Evolutionary conservation across 2,113 vertebrate species (phyloP).

Genomic region (Puffinus mauretanicus): DNA sequence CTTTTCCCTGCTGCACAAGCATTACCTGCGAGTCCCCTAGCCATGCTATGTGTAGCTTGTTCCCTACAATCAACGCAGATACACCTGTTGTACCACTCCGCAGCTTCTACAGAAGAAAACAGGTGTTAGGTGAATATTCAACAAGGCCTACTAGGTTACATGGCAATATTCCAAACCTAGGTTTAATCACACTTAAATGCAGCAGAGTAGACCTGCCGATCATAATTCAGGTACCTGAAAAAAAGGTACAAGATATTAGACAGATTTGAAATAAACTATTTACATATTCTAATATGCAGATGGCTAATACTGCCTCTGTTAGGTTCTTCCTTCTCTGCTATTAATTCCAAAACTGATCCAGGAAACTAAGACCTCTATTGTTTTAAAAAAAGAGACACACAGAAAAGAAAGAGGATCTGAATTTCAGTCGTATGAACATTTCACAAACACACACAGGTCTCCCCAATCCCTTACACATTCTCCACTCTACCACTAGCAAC

Average conservation of each 20-base stretch:
- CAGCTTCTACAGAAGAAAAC: slow-evolving; percentile 76
- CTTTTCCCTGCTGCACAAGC: slow-evolving; percentile 82
- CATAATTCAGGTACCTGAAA: background rate
- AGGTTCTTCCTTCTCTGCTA: background rate
- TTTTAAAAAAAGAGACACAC: background rate
- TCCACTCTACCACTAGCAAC: background rate
- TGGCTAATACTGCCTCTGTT: background rate
- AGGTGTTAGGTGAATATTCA: background rate
- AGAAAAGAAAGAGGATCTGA: background rate
- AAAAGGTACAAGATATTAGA: background rate
- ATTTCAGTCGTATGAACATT: background rate
- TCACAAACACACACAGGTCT: background rate
- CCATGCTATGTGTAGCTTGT: slow-evolving; percentile 85
- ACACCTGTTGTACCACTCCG: slow-evolving; percentile 91
- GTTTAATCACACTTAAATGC: background rate
- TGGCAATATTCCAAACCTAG: background rate
- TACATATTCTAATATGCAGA: background rate
- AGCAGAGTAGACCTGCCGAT: background rate
- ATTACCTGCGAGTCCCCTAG: slow-evolving; percentile 92
- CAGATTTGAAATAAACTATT: background rate
- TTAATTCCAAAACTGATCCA: background rate
- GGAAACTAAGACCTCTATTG: background rate
- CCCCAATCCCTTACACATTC: background rate
- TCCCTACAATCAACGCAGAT: slow-evolving; percentile 78
- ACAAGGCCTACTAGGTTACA: background rate